Base-by-base conservation (phyloP, 1,140 invertebrate genomes). In the Eurytemora carolleeae region DNA sequence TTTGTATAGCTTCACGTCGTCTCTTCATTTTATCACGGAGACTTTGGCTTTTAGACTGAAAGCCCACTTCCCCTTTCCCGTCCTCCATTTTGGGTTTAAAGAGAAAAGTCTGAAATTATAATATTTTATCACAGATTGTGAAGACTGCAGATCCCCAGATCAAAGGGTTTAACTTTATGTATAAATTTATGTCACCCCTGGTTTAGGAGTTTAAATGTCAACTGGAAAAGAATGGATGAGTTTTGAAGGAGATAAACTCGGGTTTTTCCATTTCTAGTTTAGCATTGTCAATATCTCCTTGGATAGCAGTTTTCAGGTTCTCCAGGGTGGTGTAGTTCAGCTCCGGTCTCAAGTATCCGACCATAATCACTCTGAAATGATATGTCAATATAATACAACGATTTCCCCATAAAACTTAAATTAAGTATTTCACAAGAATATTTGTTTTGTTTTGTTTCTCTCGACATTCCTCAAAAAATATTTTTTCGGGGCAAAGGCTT, bases 271-370 rank as follows among this genome's bases (percentile, higher is more conserved):
- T 44, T n/a, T 44, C 31, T 44, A 12, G 7, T 7, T 44, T 44
- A n/a, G 31, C 31, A n/a, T 44, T 44, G 31, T 12, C 7, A n/a
- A 44, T 44, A n/a, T 44, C 31, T 7, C n/a, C n/a, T 7, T 7
- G 7, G n/a, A 44, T 44, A n/a, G 31, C 31, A n/a, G 7, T n/a
- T n/a, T 44, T 44, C 7, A 44, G 31, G 7, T 7, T n/a, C 31
- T 44, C 7, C 66, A 90, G 66, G 3, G 81, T 84, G n/a, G 75
- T 71, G 69, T 92, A 94, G 72, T 87, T 80, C 66, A 75, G 79
- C 74, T 93, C 87, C 3, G 80, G 79, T 68, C 92, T 73, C 61
- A 96, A 77, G 69, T 85, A 94, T 23, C 85, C 87, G 19, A 83
- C 68, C 59, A 95, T 78, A 62, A 82, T 79, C 24, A 90, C 78